Evolutionary conservation across 2,113 vertebrate species (phyloP).

Genomic region (Lagenorhynchus albirostris): DNA sequence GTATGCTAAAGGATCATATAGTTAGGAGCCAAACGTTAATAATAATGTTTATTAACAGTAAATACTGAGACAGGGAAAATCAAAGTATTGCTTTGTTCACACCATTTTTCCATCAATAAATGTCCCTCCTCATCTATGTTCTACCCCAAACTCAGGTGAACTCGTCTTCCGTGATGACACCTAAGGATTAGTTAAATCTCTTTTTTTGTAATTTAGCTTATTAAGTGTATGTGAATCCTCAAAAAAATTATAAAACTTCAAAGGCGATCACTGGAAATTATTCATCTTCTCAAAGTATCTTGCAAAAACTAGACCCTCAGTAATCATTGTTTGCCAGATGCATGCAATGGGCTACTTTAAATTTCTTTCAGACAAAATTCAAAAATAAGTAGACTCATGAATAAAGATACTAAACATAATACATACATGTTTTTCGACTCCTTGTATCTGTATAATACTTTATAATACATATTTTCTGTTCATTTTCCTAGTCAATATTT

Average conservation of each 20-base stretch:
- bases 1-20: not conserved
- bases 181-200: not conserved
- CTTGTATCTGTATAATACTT: not conserved
- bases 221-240: not conserved
- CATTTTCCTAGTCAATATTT: not conserved
- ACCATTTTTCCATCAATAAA: not conserved
- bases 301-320: not conserved
- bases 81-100: not conserved
- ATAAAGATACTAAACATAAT: not conserved
- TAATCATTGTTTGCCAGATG: not conserved
- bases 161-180: not conserved
- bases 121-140: not conserved
- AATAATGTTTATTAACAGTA: not conserved
- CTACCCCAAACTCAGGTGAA: not conserved
- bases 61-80: not conserved
- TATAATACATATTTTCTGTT: not conserved
- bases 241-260: not conserved
- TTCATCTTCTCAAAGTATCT: not conserved
- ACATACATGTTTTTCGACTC: not conserved
- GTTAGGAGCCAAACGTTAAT: not conserved
- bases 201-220: not conserved
- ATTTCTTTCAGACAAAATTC: slow-evolving; percentile 7
- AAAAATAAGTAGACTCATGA: not conserved
- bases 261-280: not conserved
- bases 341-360: not conserved